Evolutionary conservation across 1,140 invertebrate genomes (phyloP).

Genomic region (Caerostris extrusa): DNA sequence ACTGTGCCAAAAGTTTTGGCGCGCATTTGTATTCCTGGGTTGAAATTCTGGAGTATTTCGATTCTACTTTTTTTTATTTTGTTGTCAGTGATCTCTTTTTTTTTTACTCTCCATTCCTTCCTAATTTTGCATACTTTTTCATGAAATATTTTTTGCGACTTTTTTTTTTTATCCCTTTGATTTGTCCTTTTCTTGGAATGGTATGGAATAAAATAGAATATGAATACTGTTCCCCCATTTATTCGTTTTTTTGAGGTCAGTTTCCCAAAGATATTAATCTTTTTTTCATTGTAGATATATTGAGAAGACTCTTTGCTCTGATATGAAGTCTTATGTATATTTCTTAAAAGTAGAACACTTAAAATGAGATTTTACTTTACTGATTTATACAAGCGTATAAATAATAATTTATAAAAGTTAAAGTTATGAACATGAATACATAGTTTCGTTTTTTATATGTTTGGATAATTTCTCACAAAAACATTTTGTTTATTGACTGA

Average conservation of each 20-base stretch:
- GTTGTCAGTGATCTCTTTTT: constrained; percentile 32
- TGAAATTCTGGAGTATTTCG: constrained; percentile 24
- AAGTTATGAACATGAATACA: too few relatives aligned
- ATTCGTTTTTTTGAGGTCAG: constrained; percentile 10
- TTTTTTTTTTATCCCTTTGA: not conserved
- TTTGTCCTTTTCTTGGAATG: not conserved
- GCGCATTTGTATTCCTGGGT: constrained; percentile 17
- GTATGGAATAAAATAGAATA: not conserved
- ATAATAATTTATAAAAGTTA: too few relatives aligned
- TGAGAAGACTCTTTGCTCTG: not conserved
- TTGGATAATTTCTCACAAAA: too few relatives aligned
- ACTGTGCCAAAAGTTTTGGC: constrained; percentile 52
- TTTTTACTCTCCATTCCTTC: not conserved
- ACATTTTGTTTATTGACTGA: too few relatives aligned
- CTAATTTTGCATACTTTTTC: constrained; percentile 32
- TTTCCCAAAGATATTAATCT: constrained; percentile 25
- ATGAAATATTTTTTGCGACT: not conserved
- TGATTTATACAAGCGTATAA: too few relatives aligned
- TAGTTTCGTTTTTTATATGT: too few relatives aligned
- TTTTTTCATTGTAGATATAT: not conserved
- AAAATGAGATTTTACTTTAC: too few relatives aligned
- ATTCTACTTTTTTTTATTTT: not conserved
- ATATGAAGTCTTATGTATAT: too few relatives aligned
- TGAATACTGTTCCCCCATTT: not conserved
- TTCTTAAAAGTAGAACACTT: too few relatives aligned